Conservation (phyloP, 2,113 vertebrate species). For the Hydrochoerus hydrochaeris region DNA sequence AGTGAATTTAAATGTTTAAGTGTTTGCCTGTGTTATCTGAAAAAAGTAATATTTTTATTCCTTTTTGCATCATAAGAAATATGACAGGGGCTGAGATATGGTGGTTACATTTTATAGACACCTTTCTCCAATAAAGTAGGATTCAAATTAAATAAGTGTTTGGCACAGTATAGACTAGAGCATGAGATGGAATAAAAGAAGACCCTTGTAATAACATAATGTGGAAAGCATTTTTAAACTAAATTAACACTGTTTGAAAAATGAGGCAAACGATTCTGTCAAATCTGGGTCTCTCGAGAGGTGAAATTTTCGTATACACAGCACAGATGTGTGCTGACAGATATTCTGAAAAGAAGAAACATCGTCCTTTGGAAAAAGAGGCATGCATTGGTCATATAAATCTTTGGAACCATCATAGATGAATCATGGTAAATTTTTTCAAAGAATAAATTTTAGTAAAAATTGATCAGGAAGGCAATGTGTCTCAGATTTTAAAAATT, state of each 20-base stretch:
- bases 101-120: background rate
- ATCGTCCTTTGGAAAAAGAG: slow-evolving; percentile 36
- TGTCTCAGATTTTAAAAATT: slow-evolving; percentile 31
- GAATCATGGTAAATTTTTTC: slow-evolving; percentile 54
- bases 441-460: slow-evolving; percentile 55
- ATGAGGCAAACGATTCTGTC: slow-evolving; percentile 65
- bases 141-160: slow-evolving; percentile 53
- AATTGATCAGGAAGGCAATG: slow-evolving; percentile 3
- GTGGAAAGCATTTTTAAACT: slow-evolving; percentile 71
- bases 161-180: slow-evolving; percentile 18
- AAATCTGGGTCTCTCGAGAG: slow-evolving; percentile 65
- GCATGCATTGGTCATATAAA: slow-evolving; percentile 13
- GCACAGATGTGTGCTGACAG: slow-evolving; percentile 69
- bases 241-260: slow-evolving; percentile 74
- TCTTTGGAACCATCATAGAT: slow-evolving; percentile 38
- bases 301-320: slow-evolving; percentile 58
- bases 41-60: background rate
- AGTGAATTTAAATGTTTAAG: slow-evolving; percentile 19
- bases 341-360: slow-evolving; percentile 41
- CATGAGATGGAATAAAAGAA: slow-evolving; percentile 45
- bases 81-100: background rate
- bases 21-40: background rate
- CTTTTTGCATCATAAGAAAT: slow-evolving; percentile 1
- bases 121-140: background rate
- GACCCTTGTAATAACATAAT: slow-evolving; percentile 54